Evolutionary conservation across 2,797 vertebrate genomes (phyloP).

Genomic region (Myiothlypis chrysogaster): DNA sequence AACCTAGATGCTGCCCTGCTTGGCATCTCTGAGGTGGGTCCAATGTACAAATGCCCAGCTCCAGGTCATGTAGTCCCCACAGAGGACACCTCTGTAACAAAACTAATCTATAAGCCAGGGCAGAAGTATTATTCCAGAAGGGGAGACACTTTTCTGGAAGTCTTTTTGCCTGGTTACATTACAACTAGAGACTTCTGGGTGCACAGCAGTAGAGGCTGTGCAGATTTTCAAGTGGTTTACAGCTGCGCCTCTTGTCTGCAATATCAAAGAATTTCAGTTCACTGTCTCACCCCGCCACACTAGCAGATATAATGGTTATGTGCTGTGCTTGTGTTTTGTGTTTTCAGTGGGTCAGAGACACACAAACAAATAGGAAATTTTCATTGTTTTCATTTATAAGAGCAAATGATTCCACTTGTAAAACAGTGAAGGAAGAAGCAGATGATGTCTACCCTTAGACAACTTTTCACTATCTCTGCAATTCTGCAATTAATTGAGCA

Average conservation of each 20-base stretch:
- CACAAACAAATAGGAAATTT: background rate
- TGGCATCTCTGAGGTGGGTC: background rate
- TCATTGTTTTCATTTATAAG: background rate
- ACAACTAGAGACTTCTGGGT: background rate
- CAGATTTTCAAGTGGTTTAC: background rate
- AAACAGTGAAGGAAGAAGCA: background rate
- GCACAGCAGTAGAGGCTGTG: background rate
- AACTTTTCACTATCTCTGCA: rapidly evolving
- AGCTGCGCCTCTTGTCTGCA: background rate
- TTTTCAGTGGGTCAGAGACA: background rate
- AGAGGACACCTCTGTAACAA: background rate
- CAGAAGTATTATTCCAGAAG: background rate
- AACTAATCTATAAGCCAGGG: background rate
- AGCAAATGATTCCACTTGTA: background rate
- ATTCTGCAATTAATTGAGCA: background rate
- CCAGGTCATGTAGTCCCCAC: background rate
- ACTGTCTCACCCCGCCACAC: background rate
- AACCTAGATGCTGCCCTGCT: background rate
- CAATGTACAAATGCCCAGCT: background rate
- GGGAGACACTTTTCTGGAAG: background rate
- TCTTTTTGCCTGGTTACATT: background rate
- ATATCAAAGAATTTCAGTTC: background rate
- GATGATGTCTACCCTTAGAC: background rate
- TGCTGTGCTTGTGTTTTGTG: background rate
- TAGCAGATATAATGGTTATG: background rate